Evolutionary conservation across 2,797 vertebrate genomes (phyloP).

Genomic region (Siniperca scherzeri): DNA sequence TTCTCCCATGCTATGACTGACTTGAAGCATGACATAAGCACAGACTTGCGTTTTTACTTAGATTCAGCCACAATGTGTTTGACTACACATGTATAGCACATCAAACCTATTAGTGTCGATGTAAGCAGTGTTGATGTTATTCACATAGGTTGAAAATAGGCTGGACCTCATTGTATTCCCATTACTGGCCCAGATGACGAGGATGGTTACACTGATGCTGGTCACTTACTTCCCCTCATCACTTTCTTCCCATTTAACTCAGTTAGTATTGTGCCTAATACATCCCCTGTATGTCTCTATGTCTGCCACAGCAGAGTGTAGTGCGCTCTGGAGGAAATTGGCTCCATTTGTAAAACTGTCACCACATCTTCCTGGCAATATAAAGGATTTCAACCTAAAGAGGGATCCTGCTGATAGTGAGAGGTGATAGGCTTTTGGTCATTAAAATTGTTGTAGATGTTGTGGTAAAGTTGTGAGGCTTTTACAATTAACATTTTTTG

Average conservation of each 20-base stretch:
- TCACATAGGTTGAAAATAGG: constrained; percentile 26
- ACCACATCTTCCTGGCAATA: neutral
- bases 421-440: neutral
- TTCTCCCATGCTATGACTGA: neutral
- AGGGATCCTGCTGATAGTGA: neutral
- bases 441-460: neutral
- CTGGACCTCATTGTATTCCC: constrained; percentile 22
- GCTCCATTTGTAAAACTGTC: constrained; percentile 35
- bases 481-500: neutral
- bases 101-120: constrained; percentile 16
- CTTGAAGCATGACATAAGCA: constrained; percentile 5
- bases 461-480: neutral
- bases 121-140: constrained; percentile 20
- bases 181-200: constrained; percentile 48
- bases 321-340: constrained; percentile 19
- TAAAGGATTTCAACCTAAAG: constrained; percentile 9
- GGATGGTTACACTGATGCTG: constrained; percentile 11
- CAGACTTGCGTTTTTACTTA: neutral
- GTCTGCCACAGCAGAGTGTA: neutral
- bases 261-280: constrained; percentile 30
- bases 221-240: constrained; percentile 43
- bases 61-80: neutral
- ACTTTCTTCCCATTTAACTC: constrained; percentile 45
- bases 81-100: neutral
- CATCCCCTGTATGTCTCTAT: neutral